These are phyloP conservation scores for Mylabris sibirica DNA, from an alignment of 2,888 invertebrate species.

Conservation along the genomic window DNA sequence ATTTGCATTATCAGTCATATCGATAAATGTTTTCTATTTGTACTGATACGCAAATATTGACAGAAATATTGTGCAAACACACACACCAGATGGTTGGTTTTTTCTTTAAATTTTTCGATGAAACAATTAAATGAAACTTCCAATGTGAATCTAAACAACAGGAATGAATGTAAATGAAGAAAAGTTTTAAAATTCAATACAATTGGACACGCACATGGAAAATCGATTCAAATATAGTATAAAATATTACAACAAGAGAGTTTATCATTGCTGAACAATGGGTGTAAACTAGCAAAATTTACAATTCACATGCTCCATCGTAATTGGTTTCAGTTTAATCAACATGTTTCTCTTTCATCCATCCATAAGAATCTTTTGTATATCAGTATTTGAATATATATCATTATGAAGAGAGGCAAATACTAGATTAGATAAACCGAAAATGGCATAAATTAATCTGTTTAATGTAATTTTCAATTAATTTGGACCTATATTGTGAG, in stretches of 20 bases:
- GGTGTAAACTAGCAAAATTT: too few relatives aligned
- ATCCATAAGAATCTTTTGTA: too few relatives aligned
- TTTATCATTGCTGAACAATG: too few relatives aligned
- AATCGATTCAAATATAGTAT: too few relatives aligned
- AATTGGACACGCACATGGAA: too few relatives aligned
- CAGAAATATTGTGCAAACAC: not conserved
- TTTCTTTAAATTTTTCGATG: not conserved
- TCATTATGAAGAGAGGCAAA: not conserved
- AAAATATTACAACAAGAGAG: too few relatives aligned
- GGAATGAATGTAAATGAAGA: not conserved
- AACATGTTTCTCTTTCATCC: too few relatives aligned
- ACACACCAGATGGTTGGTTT: not conserved
- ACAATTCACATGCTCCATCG: too few relatives aligned
- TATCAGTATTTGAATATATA: too few relatives aligned
- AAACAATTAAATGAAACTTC: not conserved
- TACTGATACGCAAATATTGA: not conserved
- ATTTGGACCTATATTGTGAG: too few relatives aligned
- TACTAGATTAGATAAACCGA: not conserved
- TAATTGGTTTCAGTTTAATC: too few relatives aligned
- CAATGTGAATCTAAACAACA: not conserved
- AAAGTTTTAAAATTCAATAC: not conserved
- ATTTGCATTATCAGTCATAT: not conserved
- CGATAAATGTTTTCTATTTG: not conserved
- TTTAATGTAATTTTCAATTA: too few relatives aligned
- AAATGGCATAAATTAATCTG: not conserved